A percentile compares a stretch with the other conserved stretches of the same genome.
Evolutionary conservation across 2,797 vertebrate genomes (phyloP).

Genomic region (Oceanodroma leucorhoa): DNA sequence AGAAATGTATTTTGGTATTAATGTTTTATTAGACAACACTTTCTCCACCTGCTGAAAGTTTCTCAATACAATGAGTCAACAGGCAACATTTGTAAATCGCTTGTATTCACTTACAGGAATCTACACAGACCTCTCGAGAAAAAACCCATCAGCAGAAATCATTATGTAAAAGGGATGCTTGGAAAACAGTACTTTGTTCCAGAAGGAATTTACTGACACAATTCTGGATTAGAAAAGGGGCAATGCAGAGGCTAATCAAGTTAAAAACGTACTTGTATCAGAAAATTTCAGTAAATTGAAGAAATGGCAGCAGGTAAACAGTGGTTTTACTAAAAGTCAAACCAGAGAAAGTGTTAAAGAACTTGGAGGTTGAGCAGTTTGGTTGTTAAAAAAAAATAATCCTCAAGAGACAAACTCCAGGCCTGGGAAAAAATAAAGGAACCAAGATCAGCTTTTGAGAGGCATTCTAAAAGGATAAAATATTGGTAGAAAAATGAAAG

Average conservation of each 20-base stretch:
- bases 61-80: not conserved
- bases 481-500: not conserved
- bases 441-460: not conserved
- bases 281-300: not conserved
- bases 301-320: not conserved
- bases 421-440: constrained; percentile 51
- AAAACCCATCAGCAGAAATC: not conserved
- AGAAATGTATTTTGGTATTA: not conserved
- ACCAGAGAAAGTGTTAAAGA: constrained; percentile 25
- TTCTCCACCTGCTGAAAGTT: not conserved
- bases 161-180: not conserved
- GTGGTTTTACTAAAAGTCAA: not conserved
- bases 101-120: not conserved
- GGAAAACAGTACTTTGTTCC: not conserved
- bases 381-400: not conserved
- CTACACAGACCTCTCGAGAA: not conserved
- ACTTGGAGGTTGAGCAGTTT: not conserved
- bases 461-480: not conserved
- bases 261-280: not conserved
- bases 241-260: not conserved
- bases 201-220: not conserved
- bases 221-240: not conserved
- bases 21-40: not conserved
- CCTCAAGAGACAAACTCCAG: constrained; percentile 15
- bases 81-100: not conserved